A percentile compares a stretch with the other conserved stretches of the same genome.
Evolutionary conservation across 1,140 invertebrate genomes (phyloP).

Genomic region (Macrosteles quadrilineatus): DNA sequence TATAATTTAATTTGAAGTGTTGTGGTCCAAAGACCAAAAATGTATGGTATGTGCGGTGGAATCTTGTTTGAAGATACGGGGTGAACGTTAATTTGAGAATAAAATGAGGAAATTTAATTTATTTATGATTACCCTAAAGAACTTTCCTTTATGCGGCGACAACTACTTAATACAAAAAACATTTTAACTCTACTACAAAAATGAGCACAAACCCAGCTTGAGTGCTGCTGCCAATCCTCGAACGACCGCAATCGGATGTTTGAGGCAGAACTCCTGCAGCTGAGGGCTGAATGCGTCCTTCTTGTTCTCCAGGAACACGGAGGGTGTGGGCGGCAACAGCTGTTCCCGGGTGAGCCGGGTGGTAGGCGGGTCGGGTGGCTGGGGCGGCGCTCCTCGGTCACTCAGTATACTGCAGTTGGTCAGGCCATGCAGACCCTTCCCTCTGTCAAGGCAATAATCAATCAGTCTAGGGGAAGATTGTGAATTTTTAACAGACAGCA

Average conservation of each 20-base stretch:
- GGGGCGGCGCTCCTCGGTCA: constrained; percentile 64
- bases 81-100: no score
- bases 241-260: constrained; percentile 96
- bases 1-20: no score
- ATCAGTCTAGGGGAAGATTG: constrained; percentile 42
- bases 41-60: no score
- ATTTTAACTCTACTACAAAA: no score
- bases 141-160: no score
- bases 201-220: constrained; percentile 75
- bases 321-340: constrained; percentile 85
- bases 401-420: constrained; percentile 58
- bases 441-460: no score
- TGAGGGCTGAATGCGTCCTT: constrained; percentile 96
- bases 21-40: no score
- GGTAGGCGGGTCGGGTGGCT: constrained; percentile 72
- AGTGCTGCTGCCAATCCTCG: constrained; percentile 90
- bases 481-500: no score
- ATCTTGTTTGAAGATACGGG: no score
- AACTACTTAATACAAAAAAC: no score
- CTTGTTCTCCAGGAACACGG: constrained; percentile 93
- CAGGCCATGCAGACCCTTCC: constrained; percentile 57
- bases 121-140: no score
- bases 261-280: constrained; percentile 96
- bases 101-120: no score
- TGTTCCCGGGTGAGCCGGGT: constrained; percentile 82